Base-by-base conservation (phyloP, 2,797 vertebrate species). In the Microcaecilia unicolor region DNA sequence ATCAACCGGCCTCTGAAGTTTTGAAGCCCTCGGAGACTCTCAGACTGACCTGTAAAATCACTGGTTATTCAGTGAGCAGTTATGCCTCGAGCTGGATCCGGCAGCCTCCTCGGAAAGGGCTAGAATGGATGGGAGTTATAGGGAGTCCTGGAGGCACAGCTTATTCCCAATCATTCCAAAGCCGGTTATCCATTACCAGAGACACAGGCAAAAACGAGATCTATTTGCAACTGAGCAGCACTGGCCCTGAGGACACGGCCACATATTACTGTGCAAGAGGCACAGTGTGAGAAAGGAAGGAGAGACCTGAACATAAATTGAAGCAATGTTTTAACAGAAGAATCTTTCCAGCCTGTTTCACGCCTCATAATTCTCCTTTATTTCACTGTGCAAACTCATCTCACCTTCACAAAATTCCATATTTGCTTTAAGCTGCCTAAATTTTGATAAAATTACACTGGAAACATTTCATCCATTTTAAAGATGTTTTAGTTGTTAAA, bases 21-120 rank as follows among this genome's bases (percentile, higher is more conserved):
- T 19, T 51, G 28, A 41, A 8, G 23, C 37, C 37, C 13, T 38
- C 32, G 37, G 35, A 32, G 22, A 19, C 31, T 7, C 32, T 51
- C 4, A 11, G 18, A 6, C 16, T 51, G 32, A 51, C 31, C 17
- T 51, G 49, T 9, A 19, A 29, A 7, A 33, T 33, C 7, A 21
- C 42, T 22, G 42, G 28, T 3, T 17, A 5, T 35, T 27, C 34
- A 2, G 9, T 52, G 27, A 33, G 20, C 8, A 41, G 32, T 32
- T 14, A 28, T 19, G 7, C 3, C 2, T 8, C 35, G 16, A 1
- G 7, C 24, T 45, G 36, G 37, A 3, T 51, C 6, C 25, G 24
- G 10, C 36, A 44, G 11, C 3, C n/a, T 24, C 19, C 31, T 4
- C 41, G 34, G 11, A 34, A 44, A 5, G 22, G 25, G 3, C 15